phyloP scores from a whole-genome alignment of 2,797 vertebrate genomes.

The Petrocephalus schoutedeni region DNA sequence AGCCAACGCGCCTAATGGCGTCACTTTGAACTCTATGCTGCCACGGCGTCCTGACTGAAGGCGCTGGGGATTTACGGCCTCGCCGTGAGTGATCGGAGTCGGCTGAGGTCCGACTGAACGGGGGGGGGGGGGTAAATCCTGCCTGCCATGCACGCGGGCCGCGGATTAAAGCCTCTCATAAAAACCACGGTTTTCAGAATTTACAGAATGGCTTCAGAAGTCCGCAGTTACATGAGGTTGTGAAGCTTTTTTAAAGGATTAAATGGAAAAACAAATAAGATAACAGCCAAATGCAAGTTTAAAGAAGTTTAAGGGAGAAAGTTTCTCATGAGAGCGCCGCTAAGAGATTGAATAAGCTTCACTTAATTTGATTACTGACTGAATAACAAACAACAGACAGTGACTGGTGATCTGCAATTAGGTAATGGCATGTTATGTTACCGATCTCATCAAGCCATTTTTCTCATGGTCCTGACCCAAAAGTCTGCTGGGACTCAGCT shows the following conservation, averaged over 20 bases:
- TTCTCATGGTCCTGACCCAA: not conserved
- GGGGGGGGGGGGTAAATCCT: too few relatives aligned
- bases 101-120: not conserved
- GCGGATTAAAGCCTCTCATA: not conserved
- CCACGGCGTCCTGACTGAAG: not conserved
- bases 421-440: not conserved
- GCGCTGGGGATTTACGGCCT: not conserved
- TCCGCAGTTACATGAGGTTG: not conserved
- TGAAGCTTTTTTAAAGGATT: not conserved
- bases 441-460: not conserved
- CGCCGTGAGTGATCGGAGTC: not conserved
- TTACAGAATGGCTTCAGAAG: constrained; percentile 1
- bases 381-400: not conserved
- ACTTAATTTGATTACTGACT: not conserved
- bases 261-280: not conserved
- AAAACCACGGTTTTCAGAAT: not conserved
- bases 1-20: constrained; percentile 56
- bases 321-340: not conserved
- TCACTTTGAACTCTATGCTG: constrained; percentile 53
- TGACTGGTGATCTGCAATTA: not conserved
- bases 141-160: not conserved
- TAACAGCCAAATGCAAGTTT: not conserved
- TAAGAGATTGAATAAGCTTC: not conserved
- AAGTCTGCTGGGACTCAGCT: not conserved
- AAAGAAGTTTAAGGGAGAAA: not conserved